Percentiles rank a stretch among this genome's conserved stretches.
Conservation (phyloP, 92 coral and sea anemone genomes). For the Micromussa lordhowensis region DNA sequence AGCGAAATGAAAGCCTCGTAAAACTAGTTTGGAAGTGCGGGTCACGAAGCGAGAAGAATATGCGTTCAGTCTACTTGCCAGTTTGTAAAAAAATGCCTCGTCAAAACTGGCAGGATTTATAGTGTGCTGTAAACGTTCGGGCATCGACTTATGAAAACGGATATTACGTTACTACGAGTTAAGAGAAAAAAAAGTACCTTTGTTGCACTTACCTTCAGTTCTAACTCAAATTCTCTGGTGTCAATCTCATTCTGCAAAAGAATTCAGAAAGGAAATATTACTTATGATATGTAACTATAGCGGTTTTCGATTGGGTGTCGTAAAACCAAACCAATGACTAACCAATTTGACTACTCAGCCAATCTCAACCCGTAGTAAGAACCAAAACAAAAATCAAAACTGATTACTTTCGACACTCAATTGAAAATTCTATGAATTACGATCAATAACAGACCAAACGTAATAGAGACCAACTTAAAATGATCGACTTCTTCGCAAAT, state of each 20-base stretch:
- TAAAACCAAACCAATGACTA: too few relatives aligned
- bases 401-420: too few relatives aligned
- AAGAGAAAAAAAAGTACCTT: neutral
- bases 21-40: neutral
- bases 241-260: conserved; percentile 81
- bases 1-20: too few relatives aligned
- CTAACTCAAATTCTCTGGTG: conserved; percentile 72
- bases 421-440: too few relatives aligned
- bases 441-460: neutral
- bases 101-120: neutral
- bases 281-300: too few relatives aligned
- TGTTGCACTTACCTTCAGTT: conserved; percentile 64
- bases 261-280: neutral
- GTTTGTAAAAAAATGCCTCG: neutral
- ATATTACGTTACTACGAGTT: neutral
- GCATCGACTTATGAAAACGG: neutral
- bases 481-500: too few relatives aligned
- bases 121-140: neutral
- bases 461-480: neutral
- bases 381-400: too few relatives aligned
- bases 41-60: neutral
- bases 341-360: too few relatives aligned
- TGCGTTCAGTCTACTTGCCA: neutral
- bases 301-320: too few relatives aligned
- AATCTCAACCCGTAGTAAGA: too few relatives aligned